Conservation (phyloP, 2,888 invertebrate genomes). For the Ormyrus pomaceus region DNA sequence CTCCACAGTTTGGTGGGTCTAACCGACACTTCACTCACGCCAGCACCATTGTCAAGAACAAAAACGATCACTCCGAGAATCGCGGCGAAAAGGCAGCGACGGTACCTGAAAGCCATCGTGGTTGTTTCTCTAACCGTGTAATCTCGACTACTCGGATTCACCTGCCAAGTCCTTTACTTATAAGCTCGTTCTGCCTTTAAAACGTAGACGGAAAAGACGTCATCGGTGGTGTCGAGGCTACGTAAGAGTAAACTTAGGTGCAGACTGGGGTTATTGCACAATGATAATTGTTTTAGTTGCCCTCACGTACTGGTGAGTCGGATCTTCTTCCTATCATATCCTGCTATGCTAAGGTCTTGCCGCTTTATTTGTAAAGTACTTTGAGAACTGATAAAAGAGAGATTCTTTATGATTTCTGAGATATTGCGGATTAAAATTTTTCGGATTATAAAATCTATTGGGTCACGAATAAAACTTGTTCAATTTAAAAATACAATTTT, state of each 20-base stretch:
- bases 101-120: slow-evolving; percentile 4
- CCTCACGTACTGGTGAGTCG: not conserved
- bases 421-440: too few relatives aligned
- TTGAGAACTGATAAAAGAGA: too few relatives aligned
- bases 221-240: slow-evolving; percentile 27
- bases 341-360: slow-evolving; percentile 13
- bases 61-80: slow-evolving; percentile 5
- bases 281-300: slow-evolving; percentile 16
- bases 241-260: slow-evolving; percentile 54
- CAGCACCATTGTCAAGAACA: slow-evolving; percentile 10
- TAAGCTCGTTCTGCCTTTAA: slow-evolving; percentile 31
- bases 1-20: slow-evolving; percentile 46
- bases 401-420: too few relatives aligned
- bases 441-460: too few relatives aligned
- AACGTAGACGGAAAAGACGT: slow-evolving; percentile 44
- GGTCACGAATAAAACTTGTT: too few relatives aligned
- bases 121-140: not conserved
- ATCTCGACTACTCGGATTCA: slow-evolving; percentile 27
- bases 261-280: slow-evolving; percentile 44
- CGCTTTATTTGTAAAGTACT: too few relatives aligned
- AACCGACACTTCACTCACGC: not conserved
- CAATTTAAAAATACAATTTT: too few relatives aligned
- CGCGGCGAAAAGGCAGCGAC: not conserved
- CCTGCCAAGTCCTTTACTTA: slow-evolving; percentile 48
- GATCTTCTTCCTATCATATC: slow-evolving; percentile 12